phyloP scores from a whole-genome alignment of 92 coral and sea anemone species.

The Umimayanthus kanabou region DNA sequence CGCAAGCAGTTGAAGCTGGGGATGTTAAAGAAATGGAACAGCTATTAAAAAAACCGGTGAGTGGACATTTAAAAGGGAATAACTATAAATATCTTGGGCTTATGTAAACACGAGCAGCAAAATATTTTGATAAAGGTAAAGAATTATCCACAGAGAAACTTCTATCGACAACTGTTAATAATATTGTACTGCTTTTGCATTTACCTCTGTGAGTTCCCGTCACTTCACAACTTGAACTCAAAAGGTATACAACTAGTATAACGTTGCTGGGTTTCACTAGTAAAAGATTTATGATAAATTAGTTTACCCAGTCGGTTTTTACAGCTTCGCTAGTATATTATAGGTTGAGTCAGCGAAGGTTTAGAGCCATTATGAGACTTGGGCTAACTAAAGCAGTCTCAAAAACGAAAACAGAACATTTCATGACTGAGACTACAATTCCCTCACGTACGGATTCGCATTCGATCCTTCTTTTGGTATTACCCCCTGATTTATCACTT shows the following conservation, averaged over 20 bases:
- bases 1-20: slow-evolving; percentile 24
- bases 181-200: too few relatives aligned
- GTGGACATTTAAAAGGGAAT: neutral
- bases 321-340: neutral
- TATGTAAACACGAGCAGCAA: neutral
- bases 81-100: neutral
- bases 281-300: neutral
- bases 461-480: neutral
- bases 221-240: neutral
- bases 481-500: too few relatives aligned
- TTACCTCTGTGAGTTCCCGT: neutral
- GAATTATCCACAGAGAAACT: neutral
- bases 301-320: neutral
- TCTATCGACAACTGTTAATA: too few relatives aligned
- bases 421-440: neutral
- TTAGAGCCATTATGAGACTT: neutral
- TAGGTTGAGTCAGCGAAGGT: neutral
- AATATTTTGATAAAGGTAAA: too few relatives aligned
- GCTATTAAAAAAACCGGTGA: slow-evolving; percentile 20
- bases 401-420: neutral
- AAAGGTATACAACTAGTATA: neutral
- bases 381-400: neutral
- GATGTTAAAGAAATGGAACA: slow-evolving; percentile 5
- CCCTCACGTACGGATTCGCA: neutral
- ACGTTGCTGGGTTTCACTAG: neutral